Conservation (phyloP, 1,140 invertebrate species). For the Drosophila eugracilis region DNA sequence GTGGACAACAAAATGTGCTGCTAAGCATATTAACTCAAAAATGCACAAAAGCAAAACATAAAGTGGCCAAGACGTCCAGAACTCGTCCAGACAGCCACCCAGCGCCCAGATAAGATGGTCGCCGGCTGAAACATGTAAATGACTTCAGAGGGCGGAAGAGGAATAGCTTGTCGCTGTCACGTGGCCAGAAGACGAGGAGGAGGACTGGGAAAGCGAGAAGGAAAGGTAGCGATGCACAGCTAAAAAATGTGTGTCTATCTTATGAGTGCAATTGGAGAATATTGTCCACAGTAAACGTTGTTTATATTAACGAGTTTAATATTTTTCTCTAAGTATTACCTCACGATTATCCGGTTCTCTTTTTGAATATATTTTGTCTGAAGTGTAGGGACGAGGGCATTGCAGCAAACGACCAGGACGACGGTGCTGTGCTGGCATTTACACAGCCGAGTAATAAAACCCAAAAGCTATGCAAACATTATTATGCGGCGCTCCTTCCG, state of each 20-base stretch:
- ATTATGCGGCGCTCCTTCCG: conserved; percentile 52
- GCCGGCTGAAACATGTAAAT: conserved; percentile 70
- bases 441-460: conserved; percentile 74
- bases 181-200: conserved; percentile 19
- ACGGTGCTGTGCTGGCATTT: conserved; percentile 67
- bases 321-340: too few species aligned
- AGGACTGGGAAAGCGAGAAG: conserved; percentile 7
- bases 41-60: conserved; percentile 75
- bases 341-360: background rate
- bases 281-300: background rate
- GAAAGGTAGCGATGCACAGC: conserved; percentile 22
- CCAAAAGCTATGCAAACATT: conserved; percentile 80
- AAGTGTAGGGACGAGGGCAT: conserved; percentile 23
- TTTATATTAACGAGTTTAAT: background rate
- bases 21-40: conserved; percentile 80
- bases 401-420: conserved; percentile 44
- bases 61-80: conserved; percentile 60
- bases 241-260: too few species aligned
- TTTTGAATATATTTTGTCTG: background rate
- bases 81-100: conserved; percentile 46
- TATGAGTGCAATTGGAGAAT: too few species aligned
- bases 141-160: conserved; percentile 37
- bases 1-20: conserved; percentile 71
- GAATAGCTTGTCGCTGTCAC: conserved; percentile 39
- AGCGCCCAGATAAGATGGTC: conserved; percentile 41